Percentiles rank a stretch among this genome's conserved stretches.
These are phyloP conservation scores for Calyptommatus sinebrachiatus DNA, from an alignment of 2,113 vertebrate species.

Conservation along the genomic window DNA sequence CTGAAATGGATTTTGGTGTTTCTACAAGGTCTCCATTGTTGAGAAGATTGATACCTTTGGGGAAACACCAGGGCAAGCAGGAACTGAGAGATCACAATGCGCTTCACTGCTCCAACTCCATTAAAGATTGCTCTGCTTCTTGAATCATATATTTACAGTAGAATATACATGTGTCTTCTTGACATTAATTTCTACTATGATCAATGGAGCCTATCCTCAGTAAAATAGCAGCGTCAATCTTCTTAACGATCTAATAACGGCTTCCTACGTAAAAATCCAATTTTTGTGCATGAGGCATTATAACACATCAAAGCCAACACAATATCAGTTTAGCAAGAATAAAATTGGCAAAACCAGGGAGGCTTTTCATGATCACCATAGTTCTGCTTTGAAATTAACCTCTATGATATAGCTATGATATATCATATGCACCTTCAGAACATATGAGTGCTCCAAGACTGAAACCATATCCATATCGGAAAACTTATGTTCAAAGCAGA, in stretches of 20 bases:
- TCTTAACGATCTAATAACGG: background rate
- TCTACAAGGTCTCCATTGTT: too few species aligned
- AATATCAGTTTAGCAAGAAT: background rate
- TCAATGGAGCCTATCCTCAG: background rate
- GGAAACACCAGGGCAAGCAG: background rate
- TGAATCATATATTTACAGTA: background rate
- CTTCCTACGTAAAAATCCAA: background rate
- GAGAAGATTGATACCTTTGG: too few species aligned
- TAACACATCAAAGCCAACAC: slow-evolving; percentile 1
- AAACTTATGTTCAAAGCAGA: too few species aligned
- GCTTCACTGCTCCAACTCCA: background rate
- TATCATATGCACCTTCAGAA: too few species aligned
- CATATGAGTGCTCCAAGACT: too few species aligned
- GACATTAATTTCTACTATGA: background rate
- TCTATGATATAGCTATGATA: too few species aligned
- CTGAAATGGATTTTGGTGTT: too few species aligned
- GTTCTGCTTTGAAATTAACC: too few species aligned
- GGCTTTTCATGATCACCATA: too few species aligned
- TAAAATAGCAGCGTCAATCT: background rate
- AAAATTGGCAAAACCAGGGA: too few species aligned
- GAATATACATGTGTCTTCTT: background rate
- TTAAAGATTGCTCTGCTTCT: background rate
- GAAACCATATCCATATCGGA: too few species aligned
- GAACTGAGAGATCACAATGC: background rate
- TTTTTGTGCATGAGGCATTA: background rate